Conservation (phyloP, 2,797 vertebrate species). For the Cryptoprocta ferox region DNA sequence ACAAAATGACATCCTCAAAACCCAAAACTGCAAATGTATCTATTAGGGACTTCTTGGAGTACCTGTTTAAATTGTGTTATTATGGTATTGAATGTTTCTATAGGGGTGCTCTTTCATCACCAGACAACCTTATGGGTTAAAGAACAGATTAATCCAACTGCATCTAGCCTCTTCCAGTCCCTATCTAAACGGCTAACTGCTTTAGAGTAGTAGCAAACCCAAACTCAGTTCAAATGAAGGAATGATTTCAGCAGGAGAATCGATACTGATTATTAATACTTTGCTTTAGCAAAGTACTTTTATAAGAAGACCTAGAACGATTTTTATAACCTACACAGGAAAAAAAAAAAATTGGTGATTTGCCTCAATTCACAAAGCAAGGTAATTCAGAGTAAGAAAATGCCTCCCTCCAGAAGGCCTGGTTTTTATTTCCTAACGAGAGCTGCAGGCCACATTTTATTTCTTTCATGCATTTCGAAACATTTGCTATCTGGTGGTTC, state of each 20-base stretch:
- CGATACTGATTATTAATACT: neutral
- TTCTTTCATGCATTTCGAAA: slow-evolving; percentile 48
- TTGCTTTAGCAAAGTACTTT: slow-evolving; percentile 21
- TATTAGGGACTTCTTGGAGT: slow-evolving; percentile 38
- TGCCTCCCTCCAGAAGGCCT: neutral
- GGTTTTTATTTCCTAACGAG: slow-evolving; percentile 39
- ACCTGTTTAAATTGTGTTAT: slow-evolving; percentile 47
- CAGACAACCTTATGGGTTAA: neutral
- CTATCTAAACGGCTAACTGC: neutral
- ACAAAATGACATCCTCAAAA: slow-evolving; percentile 48
- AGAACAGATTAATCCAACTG: neutral
- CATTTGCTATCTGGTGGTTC: slow-evolving; percentile 64
- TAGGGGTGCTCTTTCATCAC: neutral
- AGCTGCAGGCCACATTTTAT: slow-evolving; percentile 44
- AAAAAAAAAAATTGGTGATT: neutral
- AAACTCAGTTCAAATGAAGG: neutral
- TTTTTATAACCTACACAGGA: neutral
- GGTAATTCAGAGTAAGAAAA: slow-evolving; percentile 38
- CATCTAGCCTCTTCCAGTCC: neutral
- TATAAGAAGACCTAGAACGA: neutral
- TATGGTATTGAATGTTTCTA: slow-evolving; percentile 18
- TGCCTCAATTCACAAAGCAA: slow-evolving; percentile 20
- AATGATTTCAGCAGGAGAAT: neutral
- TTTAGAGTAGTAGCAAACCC: neutral
- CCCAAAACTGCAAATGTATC: slow-evolving; percentile 40